Percentiles rank a stretch among this genome's conserved stretches.
Conservation (phyloP, 2,113 vertebrate genomes). For the Telmatochromis sp. region DNA sequence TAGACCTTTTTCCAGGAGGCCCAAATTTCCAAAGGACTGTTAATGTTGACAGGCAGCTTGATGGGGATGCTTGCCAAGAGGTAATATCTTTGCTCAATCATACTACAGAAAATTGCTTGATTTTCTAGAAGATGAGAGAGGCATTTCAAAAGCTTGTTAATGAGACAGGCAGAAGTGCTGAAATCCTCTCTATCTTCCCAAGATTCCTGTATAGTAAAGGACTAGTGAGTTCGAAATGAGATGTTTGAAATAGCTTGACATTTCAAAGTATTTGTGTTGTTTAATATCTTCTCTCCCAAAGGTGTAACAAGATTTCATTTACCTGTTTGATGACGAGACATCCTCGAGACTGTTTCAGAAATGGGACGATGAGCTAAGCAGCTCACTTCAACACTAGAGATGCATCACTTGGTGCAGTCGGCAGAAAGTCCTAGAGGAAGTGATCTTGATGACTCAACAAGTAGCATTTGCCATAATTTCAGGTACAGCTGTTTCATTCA, state of each 20-base stretch:
- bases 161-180: too few species aligned
- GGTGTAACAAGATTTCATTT: background rate
- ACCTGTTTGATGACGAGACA: background rate
- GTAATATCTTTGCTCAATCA: too few species aligned
- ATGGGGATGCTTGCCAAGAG: too few species aligned
- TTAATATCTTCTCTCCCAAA: background rate
- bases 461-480: background rate
- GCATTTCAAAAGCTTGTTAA: too few species aligned
- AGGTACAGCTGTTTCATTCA: background rate
- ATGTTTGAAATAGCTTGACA: background rate
- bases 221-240: background rate
- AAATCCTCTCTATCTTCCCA: too few species aligned
- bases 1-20: conserved; percentile 1
- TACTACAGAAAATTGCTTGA: too few species aligned
- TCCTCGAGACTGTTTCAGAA: background rate
- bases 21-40: conserved; percentile 4
- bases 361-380: background rate
- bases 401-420: background rate
- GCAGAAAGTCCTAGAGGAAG: background rate
- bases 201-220: too few species aligned
- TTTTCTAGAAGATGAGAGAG: too few species aligned
- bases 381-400: background rate
- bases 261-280: background rate
- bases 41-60: too few species aligned
- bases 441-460: background rate